Evolutionary conservation across 1,140 invertebrate genomes (phyloP), one percentile per base, ranked within the genome.

Genomic region (Pomacea maculata): DNA sequence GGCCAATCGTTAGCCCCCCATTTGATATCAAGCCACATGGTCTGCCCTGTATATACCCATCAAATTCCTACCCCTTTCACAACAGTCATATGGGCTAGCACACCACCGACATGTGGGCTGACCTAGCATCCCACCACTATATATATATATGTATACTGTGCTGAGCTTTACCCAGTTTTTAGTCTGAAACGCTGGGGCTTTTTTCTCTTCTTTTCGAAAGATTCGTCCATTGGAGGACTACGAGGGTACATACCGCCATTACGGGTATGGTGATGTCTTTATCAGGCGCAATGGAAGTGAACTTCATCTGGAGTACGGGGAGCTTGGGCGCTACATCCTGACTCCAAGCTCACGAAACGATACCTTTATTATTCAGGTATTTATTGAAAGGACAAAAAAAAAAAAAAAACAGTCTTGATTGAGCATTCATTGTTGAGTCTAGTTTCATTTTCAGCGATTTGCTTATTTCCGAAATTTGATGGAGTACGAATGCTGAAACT

Each of bases 301-400:
- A 52, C 34, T 86, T 3, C 61, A 25, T 19, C 73, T 86, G 67
- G 29, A 75, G 4, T 86, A 86, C 25, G 85, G 85, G 7, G 74
- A 77, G n/a, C 19, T 72, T 9, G 82, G 73, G 12, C 25, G 34
- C 8, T 86, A 79, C 72, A 65, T 45, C 0, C 57, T 86, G n/a
- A 15, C 63, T 7, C 82, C 80, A 11, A 84, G 74, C 34, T 12
- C 55, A 19, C 63, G 61, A 29, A 80, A 83, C 57, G 72, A 83
- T 63, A 83, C 82, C 25, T 83, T 83, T 63, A 54, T 71, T n/a
- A 70, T 78, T 65, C 45, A 73, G 45, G 76, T 82, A 29, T 29
- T 70, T 74, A 71, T 25, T 1, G n/a, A 14, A 61, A 11, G 57
- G 57, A 61, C 4, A 61, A 17, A 57, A 14, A 57, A 14, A 25